These are phyloP conservation scores for Solenopsis invicta DNA, from an alignment of 1,140 invertebrate species.

Conservation along the genomic window DNA sequence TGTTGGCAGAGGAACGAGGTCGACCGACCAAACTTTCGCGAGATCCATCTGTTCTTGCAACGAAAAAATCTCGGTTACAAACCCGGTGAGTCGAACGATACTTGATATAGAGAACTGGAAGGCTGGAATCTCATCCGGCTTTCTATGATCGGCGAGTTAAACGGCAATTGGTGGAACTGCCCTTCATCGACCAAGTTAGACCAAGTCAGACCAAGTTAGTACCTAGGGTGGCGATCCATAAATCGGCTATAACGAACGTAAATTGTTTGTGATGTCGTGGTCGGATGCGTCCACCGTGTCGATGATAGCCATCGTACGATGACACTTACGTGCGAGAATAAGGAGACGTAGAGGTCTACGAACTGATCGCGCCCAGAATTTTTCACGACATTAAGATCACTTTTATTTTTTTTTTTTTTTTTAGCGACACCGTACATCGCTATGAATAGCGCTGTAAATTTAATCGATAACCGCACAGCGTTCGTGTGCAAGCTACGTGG, in stretches of 20 bases:
- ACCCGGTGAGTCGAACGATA: slow-evolving; percentile 85
- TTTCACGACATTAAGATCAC: slow-evolving; percentile 6
- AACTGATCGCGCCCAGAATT: slow-evolving; percentile 6
- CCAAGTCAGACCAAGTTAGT: slow-evolving; percentile 78
- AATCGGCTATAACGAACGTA: slow-evolving; percentile 46
- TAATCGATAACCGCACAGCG: slow-evolving; percentile 28
- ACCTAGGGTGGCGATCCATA: slow-evolving; percentile 56
- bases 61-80: slow-evolving; percentile 95
- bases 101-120: slow-evolving; percentile 85
- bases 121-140: slow-evolving; percentile 83
- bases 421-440: neutral
- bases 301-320: neutral
- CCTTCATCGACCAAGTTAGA: slow-evolving; percentile 77
- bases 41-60: slow-evolving; percentile 96
- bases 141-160: slow-evolving; percentile 85
- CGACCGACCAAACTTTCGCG: slow-evolving; percentile 95
- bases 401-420: neutral
- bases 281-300: slow-evolving; percentile 16
- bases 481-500: slow-evolving; percentile 10
- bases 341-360: neutral
- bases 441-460: slow-evolving; percentile 37
- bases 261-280: neutral
- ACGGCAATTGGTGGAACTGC: slow-evolving; percentile 85
- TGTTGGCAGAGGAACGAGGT: slow-evolving; percentile 96
- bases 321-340: neutral